phyloP scores from a whole-genome alignment of 2,113 vertebrate genomes.

The Ochotona curzoniae region DNA sequence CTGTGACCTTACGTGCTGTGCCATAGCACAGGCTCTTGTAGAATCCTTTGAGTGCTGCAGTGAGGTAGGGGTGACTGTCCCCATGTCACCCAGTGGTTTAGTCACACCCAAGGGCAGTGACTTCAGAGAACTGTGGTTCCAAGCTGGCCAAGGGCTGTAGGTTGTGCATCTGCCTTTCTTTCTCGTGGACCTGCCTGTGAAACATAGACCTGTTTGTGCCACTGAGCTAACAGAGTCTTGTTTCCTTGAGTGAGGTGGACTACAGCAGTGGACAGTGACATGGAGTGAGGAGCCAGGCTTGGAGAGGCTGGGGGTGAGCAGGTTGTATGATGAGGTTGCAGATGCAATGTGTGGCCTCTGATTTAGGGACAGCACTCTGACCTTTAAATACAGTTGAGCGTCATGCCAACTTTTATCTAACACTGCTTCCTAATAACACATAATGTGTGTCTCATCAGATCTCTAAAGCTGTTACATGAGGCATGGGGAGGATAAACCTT shows the following conservation, averaged over 20 bases:
- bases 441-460: background rate
- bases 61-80: background rate
- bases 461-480: background rate
- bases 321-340: background rate
- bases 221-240: background rate
- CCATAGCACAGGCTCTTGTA: too few relatives aligned
- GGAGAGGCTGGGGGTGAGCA: background rate
- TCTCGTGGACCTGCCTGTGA: background rate
- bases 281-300: background rate
- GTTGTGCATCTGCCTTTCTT: background rate
- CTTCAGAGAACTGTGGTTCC: background rate
- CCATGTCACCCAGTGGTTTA: background rate
- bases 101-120: background rate
- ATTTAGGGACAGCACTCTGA: background rate
- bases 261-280: too few relatives aligned
- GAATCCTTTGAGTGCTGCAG: background rate
- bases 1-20: too few relatives aligned
- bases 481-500: background rate
- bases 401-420: background rate
- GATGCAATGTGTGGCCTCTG: background rate
- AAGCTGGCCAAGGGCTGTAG: too few relatives aligned
- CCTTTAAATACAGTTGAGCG: background rate
- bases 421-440: too few relatives aligned
- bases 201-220: background rate
- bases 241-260: background rate